Conservation (phyloP, 1,140 invertebrate species). For the Hylaeus volcanicus region DNA sequence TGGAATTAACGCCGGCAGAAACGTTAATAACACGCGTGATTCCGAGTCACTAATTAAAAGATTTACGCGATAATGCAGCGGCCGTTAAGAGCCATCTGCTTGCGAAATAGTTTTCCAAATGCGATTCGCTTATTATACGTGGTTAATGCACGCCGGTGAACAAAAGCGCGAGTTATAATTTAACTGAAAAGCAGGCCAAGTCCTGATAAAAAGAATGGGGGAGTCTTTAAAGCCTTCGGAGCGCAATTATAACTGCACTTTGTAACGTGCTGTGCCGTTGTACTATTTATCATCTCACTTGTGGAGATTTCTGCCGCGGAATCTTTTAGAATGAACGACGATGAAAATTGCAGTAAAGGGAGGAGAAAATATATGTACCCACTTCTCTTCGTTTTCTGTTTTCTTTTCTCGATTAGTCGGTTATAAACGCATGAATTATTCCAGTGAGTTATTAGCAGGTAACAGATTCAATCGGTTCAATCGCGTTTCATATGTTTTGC, state of each 20-base stretch:
- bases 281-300: neutral
- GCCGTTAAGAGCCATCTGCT: slow-evolving; percentile 29
- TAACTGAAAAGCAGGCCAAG: neutral
- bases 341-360: neutral
- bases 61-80: slow-evolving; percentile 59
- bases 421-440: no score
- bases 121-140: slow-evolving; percentile 52
- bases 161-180: neutral
- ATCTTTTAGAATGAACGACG: neutral
- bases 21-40: slow-evolving; percentile 59
- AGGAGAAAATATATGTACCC: neutral
- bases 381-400: no score
- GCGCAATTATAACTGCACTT: slow-evolving; percentile 3
- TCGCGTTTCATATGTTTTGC: no score
- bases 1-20: slow-evolving; percentile 53
- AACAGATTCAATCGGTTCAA: no score
- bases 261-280: neutral
- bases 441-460: no score
- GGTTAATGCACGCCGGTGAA: slow-evolving; percentile 38
- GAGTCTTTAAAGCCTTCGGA: neutral
- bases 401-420: no score
- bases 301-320: neutral
- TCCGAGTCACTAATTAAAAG: slow-evolving; percentile 58
- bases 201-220: neutral
- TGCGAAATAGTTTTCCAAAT: slow-evolving; percentile 57